Base-by-base conservation (phyloP, 2,797 vertebrate species). In the Siniperca obscura region DNA sequence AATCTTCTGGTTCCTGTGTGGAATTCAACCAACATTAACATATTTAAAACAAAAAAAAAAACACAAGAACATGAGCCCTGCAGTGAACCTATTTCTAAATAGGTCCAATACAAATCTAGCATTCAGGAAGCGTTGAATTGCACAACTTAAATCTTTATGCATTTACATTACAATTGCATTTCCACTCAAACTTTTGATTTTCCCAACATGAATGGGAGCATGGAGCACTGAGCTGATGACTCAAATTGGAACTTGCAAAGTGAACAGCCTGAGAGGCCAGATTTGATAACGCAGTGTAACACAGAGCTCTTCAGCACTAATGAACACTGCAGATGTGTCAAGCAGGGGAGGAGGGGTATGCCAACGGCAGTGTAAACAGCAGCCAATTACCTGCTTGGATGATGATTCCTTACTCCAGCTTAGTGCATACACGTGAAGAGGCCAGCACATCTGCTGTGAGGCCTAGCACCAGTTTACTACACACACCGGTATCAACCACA, bases 331-430 rank as follows among this genome's bases (percentile, higher is more conserved):
- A 95, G 93, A 94, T 95, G 93, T 94, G 92, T 93, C 90, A 85
- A 78, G 89, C 81, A 68, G 89, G 72, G 74, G 78, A 79, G 89
- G 88, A 84, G 86, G 84, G 89, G 64, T 36, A 70, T 22, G 87
- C 93, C 90, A 89, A 85, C 69, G 67, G 90, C 82, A 88, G 79
- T 88, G 90, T 92, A 94, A 93, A 94, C 94, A 94, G 91, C 89
- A 91, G 89, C 91, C 94, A 95, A 93, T 95, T 95, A 95, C 91
- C 92, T 94, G 91, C 81, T 91, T 94, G 90, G 92, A 83, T 94
- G 92, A 92, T 36, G 86, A 92, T 90, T 83, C 90, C 83, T 84
- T 87, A 90, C 77, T 82, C 75, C 86, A 89, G 86, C 88, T 84
- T 88, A 87, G 79, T 79, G 82, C 76, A 70, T 67, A 71, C 87